Evolutionary conservation across 2,797 vertebrate genomes (phyloP).

Genomic region (Orestias chungarensis): DNA sequence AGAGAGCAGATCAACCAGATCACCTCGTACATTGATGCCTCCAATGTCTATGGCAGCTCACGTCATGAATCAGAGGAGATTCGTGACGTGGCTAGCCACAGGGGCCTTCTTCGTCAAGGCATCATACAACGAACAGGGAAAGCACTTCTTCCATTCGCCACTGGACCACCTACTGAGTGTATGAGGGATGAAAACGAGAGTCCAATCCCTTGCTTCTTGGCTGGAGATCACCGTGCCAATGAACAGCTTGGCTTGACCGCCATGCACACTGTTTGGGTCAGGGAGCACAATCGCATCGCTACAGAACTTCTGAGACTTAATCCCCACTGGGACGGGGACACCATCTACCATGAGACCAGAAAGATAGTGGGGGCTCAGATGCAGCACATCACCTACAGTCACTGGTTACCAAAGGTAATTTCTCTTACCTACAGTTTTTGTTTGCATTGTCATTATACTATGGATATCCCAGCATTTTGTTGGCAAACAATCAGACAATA

Average conservation of each 20-base stretch:
- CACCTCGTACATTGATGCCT: slow-evolving; percentile 95
- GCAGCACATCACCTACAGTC: slow-evolving; percentile 96
- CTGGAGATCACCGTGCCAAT: slow-evolving; percentile 95
- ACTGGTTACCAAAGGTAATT: slow-evolving; percentile 92
- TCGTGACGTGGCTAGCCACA: slow-evolving; percentile 92
- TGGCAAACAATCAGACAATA: neutral
- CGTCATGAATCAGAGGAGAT: slow-evolving; percentile 89
- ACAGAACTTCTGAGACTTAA: slow-evolving; percentile 91
- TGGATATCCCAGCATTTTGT: neutral
- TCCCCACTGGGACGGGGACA: slow-evolving; percentile 98
- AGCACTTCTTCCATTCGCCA: slow-evolving; percentile 93
- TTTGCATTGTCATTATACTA: neutral
- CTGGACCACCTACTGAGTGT: slow-evolving; percentile 95
- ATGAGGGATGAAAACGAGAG: slow-evolving; percentile 98
- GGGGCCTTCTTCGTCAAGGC: slow-evolving; percentile 94
- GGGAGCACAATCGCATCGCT: slow-evolving; percentile 96
- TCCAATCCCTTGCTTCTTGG: slow-evolving; percentile 96
- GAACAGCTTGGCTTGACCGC: slow-evolving; percentile 95
- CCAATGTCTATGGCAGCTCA: slow-evolving; percentile 95
- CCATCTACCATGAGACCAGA: slow-evolving; percentile 94
- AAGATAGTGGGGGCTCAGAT: slow-evolving; percentile 97
- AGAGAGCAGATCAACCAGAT: slow-evolving; percentile 98
- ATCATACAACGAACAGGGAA: slow-evolving; percentile 96
- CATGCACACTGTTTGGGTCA: slow-evolving; percentile 97
- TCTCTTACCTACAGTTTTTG: neutral